Evolutionary conservation across 2,797 vertebrate species (phyloP), one percentile per base, ranked within the genome.

Genomic region (Lemur catta): DNA sequence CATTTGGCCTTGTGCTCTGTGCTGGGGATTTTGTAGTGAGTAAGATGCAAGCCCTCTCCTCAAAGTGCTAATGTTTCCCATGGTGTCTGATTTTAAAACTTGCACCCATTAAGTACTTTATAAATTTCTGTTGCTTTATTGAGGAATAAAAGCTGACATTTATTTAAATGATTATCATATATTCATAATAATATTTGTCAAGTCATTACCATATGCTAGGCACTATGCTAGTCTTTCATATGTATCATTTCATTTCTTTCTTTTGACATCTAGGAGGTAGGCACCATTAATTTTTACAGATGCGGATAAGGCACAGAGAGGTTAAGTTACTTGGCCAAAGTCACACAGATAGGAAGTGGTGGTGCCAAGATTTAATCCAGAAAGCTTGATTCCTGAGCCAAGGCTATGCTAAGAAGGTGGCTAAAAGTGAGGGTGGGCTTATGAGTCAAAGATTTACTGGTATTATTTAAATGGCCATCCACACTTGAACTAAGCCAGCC

Each of bases 131-230:
- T 71, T 93, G 28, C 35, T 43, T 88, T 63, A 35, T 33, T 43
- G 55, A 89, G 65, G 35, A 38, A 30, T 50, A 72, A 78, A 52
- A 78, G 13, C 57, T 95, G 57, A 48, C 4, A 50, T 80, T 24
- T 71, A 75, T 48, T 94, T 92, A 79, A 86, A 50, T 74, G 38
- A 67, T 52, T 52, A 35, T 78, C 69, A 63, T 55, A 52, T 38
- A n/a, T 71, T 94, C 50, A 35, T 59, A 69, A 67, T 52, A 91
- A n/a, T 35, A 46, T 96, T 38, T 35, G 52, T 96, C 30, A 12
- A 80, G 15, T 86, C 61, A 48, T 89, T 30, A 33, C 13, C 9
- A 43, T 59, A 15, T 90, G 24, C 33, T 71, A 71, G 43, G 65
- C 22, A 78, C n/a, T 22, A 24, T 59, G 59, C 71, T 78, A 50